Evolutionary conservation across 2,113 vertebrate species (phyloP).

Genomic region (Phylloscopus trochiloides): DNA sequence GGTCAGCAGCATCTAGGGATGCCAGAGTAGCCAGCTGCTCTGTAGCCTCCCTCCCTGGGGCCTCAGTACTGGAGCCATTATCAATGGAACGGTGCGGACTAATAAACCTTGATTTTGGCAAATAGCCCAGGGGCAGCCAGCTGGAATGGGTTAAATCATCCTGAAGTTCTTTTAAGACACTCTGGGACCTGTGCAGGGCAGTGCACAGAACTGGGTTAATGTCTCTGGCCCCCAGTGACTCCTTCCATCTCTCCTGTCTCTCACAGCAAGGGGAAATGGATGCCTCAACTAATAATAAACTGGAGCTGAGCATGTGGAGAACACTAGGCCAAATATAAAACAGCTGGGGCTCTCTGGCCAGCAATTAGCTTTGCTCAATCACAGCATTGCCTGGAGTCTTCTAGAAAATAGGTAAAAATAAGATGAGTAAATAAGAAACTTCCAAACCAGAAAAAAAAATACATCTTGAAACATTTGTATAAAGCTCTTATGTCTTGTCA

Average conservation of each 20-base stretch:
- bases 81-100: neutral
- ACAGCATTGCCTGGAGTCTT: neutral
- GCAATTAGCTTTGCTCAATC: neutral
- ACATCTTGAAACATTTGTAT: neutral
- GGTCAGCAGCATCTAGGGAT: conserved; percentile 14
- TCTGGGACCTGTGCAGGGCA: neutral
- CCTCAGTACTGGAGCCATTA: neutral
- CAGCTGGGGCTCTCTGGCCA: conserved; percentile 11
- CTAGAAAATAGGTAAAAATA: neutral
- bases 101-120: conserved; percentile 51
- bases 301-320: neutral
- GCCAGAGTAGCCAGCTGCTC: conserved; percentile 48
- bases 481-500: neutral
- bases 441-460: neutral
- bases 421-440: neutral
- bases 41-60: neutral
- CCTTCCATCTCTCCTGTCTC: neutral
- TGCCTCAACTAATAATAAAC: conserved; percentile 19
- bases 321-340: neutral
- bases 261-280: neutral
- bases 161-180: neutral
- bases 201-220: conserved; percentile 18
- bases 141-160: neutral
- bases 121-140: conserved; percentile 35
- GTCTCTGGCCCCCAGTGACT: neutral